Percentiles rank a stretch among this genome's conserved stretches.
phyloP scores from a whole-genome alignment of 2,797 vertebrate genomes.

The Falco berigora region DNA sequence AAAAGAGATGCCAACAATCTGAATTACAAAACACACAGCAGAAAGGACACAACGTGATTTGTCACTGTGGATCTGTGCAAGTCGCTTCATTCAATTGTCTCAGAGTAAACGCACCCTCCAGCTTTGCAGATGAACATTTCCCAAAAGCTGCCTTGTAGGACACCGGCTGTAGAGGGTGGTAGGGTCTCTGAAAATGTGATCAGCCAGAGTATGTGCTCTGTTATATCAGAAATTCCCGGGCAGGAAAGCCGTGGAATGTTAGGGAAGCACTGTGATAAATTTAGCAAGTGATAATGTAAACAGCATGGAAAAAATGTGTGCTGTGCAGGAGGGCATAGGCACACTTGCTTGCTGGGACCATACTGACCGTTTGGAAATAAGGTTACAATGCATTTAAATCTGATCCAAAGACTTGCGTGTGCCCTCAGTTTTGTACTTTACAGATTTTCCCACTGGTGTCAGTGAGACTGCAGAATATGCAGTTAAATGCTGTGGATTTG shows the following conservation, averaged over 20 bases:
- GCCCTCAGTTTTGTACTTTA: not conserved
- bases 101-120: not conserved
- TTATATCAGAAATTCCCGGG: not conserved
- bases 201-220: not conserved
- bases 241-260: not conserved
- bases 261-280: slow-evolving; percentile 21
- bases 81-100: not conserved
- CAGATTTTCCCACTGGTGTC: not conserved
- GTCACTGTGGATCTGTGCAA: not conserved
- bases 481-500: not conserved
- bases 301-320: slow-evolving; percentile 13
- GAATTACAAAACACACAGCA: not conserved
- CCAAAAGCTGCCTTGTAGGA: not conserved
- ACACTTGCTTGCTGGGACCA: not conserved
- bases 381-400: not conserved
- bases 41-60: not conserved
- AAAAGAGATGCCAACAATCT: not conserved
- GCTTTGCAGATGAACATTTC: not conserved
- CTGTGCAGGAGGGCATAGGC: not conserved
- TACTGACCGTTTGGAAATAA: not conserved
- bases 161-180: not conserved
- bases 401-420: not conserved
- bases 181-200: not conserved
- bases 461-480: not conserved
- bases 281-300: slow-evolving; percentile 36